A percentile compares a stretch with the other conserved stretches of the same genome.
These are phyloP conservation scores for Mus spicilegus DNA, from an alignment of 2,113 vertebrate genomes.

Conservation along the genomic window DNA sequence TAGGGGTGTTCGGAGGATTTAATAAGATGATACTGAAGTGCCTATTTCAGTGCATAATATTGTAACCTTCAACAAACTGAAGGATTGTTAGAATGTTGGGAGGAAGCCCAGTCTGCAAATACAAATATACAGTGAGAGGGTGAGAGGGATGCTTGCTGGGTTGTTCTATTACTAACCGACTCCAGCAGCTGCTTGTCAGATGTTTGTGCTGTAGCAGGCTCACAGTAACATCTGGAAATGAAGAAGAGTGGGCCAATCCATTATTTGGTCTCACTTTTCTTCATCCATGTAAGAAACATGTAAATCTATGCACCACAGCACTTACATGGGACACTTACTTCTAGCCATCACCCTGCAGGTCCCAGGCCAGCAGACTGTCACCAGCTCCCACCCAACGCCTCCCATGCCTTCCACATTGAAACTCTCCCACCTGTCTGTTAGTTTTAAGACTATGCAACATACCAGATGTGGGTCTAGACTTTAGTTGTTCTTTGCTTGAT, in stretches of 20 bases:
- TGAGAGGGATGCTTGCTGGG: not conserved
- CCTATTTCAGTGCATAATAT: not conserved
- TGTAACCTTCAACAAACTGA: not conserved
- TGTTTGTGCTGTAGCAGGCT: not conserved
- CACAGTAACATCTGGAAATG: no score
- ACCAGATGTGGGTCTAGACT: not conserved
- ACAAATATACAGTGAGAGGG: not conserved
- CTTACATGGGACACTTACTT: not conserved
- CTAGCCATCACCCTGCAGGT: no score
- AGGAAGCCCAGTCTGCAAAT: not conserved
- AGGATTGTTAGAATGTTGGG: not conserved
- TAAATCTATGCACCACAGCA: fast-evolving
- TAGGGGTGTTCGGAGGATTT: not conserved
- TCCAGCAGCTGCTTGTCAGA: not conserved
- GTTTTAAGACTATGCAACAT: not conserved
- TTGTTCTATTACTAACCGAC: not conserved
- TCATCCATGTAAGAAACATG: not conserved
- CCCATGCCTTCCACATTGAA: not conserved
- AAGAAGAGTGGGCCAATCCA: not conserved
- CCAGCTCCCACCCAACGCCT: not conserved
- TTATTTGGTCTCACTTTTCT: not conserved
- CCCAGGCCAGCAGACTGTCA: no score
- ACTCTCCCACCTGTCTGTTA: no score
- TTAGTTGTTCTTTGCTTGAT: not conserved
- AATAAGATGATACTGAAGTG: not conserved